A percentile compares a stretch with the other conserved stretches of the same genome.
Evolutionary conservation across 2,113 vertebrate species (phyloP).

Genomic region (Pungitius pungitius): DNA sequence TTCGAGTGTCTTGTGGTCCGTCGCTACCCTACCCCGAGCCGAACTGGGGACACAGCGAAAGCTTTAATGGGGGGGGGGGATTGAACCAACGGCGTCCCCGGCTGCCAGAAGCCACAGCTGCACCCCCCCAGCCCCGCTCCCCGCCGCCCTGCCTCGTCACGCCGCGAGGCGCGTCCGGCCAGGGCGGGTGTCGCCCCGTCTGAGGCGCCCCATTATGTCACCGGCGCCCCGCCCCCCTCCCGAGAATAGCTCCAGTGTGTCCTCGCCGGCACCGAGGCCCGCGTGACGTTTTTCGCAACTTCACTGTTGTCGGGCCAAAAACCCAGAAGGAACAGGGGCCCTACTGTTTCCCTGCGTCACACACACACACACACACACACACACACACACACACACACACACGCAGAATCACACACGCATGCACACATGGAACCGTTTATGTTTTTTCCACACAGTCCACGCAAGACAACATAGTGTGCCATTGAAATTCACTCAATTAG

Average conservation of each 20-base stretch:
- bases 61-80: no score
- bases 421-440: conserved; percentile 78
- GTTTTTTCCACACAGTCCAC: conserved; percentile 41
- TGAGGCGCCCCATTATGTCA: conserved; percentile 76
- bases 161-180: no score
- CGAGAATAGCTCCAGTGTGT: conserved; percentile 79
- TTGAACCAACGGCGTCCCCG: no score
- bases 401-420: conserved; percentile 17
- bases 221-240: conserved; percentile 29
- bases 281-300: conserved; percentile 73
- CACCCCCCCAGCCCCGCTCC: not conserved
- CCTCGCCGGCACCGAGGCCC: conserved; percentile 58
- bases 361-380: conserved; percentile 49
- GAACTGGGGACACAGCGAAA: no score
- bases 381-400: conserved; percentile 64
- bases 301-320: conserved; percentile 68
- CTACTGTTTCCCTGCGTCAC: conserved; percentile 74
- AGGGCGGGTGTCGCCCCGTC: conserved; percentile 39
- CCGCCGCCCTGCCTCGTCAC: no score
- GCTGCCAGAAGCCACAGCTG: conserved; percentile 34
- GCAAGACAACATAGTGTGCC: not conserved
- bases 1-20: not conserved
- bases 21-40: no score
- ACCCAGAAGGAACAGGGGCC: conserved; percentile 78
- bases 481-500: not conserved